Conservation (phyloP, 2,113 vertebrate species). For the Lophotis ruficrista region DNA sequence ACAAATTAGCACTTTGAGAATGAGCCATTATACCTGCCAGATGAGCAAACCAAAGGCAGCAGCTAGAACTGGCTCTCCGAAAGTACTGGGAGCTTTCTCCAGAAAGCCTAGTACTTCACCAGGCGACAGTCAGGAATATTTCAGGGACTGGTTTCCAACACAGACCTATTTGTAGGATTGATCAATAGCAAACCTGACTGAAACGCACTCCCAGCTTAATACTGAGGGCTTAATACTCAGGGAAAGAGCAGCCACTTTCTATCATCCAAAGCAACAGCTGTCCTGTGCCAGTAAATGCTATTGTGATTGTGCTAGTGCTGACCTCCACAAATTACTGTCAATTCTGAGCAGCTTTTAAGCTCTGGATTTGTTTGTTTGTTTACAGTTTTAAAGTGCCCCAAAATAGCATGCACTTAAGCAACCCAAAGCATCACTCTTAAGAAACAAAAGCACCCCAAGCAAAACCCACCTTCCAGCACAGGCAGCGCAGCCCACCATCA, state of each 20-base stretch:
- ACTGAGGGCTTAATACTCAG: not conserved
- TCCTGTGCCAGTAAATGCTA: not conserved
- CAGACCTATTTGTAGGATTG: not conserved
- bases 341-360: not conserved
- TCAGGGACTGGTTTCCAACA: not conserved
- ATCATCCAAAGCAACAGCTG: accelerated
- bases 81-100: not conserved
- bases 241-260: not conserved
- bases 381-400: not conserved
- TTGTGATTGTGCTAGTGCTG: not conserved
- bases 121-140: not conserved
- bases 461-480: constrained; percentile 95
- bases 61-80: not conserved
- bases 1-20: not conserved
- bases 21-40: not conserved
- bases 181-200: not conserved
- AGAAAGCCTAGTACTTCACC: not conserved
- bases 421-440: not conserved
- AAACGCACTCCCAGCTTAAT: not conserved
- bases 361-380: not conserved
- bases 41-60: not conserved
- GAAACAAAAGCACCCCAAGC: not conserved
- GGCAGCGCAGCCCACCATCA: constrained; percentile 92
- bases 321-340: not conserved
- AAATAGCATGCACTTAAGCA: accelerated